A percentile compares a stretch with the other conserved stretches of the same genome.
Conservation (phyloP, 2,113 vertebrate species). For the Cettia cetti region DNA sequence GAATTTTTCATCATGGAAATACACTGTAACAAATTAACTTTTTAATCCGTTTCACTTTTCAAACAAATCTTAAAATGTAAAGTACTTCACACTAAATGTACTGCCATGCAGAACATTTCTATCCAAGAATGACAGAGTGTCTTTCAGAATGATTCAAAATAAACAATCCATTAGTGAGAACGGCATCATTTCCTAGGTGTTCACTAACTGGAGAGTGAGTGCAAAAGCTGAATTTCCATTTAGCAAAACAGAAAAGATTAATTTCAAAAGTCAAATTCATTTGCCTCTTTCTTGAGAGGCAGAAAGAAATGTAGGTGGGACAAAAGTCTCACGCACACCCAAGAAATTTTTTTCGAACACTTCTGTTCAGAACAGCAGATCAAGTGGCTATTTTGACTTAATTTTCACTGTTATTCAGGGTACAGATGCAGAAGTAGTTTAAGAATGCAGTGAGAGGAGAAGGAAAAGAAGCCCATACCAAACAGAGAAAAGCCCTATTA, state of each 20-base stretch:
- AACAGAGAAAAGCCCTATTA: not conserved
- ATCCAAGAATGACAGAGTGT: not conserved
- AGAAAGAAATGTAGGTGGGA: not conserved
- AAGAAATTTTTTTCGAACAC: not conserved
- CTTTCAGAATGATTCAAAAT: not conserved
- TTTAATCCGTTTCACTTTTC: not conserved
- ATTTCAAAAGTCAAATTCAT: not conserved
- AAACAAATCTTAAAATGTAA: slow-evolving; percentile 18
- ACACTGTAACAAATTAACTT: slow-evolving; percentile 14
- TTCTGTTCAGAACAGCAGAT: not conserved
- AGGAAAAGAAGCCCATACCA: not conserved
- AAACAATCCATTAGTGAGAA: slow-evolving; percentile 5
- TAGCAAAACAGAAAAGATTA: not conserved
- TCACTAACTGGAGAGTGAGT: not conserved
- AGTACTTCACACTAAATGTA: not conserved
- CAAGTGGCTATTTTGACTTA: not conserved
- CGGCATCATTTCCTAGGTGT: not conserved
- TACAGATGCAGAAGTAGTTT: not conserved
- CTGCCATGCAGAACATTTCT: not conserved
- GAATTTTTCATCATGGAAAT: slow-evolving; percentile 1
- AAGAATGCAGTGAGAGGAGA: not conserved
- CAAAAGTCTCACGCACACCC: not conserved
- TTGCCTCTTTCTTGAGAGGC: not conserved
- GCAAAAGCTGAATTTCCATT: not conserved
- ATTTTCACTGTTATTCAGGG: not conserved